phyloP scores from a whole-genome alignment of 2,797 vertebrate species.

The Bradypus variegatus region DNA sequence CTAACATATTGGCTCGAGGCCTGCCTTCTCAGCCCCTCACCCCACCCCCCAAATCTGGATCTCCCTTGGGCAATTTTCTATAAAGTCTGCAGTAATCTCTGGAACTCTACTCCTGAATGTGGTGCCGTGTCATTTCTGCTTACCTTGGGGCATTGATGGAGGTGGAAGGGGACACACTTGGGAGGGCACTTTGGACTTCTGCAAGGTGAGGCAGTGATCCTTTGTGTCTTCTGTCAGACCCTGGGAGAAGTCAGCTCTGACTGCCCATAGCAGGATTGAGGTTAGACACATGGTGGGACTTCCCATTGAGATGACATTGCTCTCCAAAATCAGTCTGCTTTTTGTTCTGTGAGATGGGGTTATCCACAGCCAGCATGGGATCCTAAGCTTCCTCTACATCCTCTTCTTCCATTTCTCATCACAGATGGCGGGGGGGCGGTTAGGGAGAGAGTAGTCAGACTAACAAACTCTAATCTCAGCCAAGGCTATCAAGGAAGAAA shows the following conservation, averaged over 20 bases:
- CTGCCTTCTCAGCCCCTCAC: not conserved
- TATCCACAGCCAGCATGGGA: not conserved
- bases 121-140: constrained; percentile 26
- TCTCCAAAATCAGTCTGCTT: not conserved
- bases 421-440: not conserved
- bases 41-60: not conserved
- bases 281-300: not conserved
- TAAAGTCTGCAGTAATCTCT: constrained; percentile 62
- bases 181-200: not conserved
- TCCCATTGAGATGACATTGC: not conserved
- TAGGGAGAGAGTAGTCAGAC: not conserved
- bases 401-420: not conserved
- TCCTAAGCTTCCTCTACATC: not conserved
- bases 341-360: not conserved
- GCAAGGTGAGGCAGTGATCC: not conserved
- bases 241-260: not conserved
- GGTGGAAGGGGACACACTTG: not conserved
- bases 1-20: not conserved
- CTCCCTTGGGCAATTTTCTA: constrained; percentile 60
- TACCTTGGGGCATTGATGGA: not conserved
- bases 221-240: not conserved
- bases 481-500: not conserved
- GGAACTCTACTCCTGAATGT: not conserved
- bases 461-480: not conserved
- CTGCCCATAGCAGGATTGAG: not conserved